Evolutionary conservation across 2,888 invertebrate species (phyloP), one percentile per base, ranked within the genome.

Genomic region (Eledona agricola): DNA sequence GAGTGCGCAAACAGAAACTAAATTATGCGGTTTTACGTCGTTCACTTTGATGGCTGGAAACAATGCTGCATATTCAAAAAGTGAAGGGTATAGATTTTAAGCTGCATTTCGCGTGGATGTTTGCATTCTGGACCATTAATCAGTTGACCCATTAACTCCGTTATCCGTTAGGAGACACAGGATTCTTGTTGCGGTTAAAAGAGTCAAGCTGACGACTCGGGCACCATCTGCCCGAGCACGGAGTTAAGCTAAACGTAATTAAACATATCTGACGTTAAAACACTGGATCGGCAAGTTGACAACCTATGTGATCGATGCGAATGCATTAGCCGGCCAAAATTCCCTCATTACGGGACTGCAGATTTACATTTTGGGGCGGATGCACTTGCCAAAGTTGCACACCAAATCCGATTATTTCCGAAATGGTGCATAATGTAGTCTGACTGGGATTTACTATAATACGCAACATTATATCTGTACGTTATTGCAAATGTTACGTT

Each of bases 191-290:
- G 53, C 35, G 49, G 49, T 49, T 31, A 13, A 28, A 25, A 31
- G 40, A 51, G 55, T 55, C 55, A 55, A 37, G 40, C 55, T 55
- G 38, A 50, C 55, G 53, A 40, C 35, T 45, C n/a, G 37, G 20
- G 47, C 43, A 55, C 53, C 58, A 60, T 46, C 58, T 59, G 60
- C 49, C 35, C 38, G 43, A 35, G 46, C 31, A 35, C 31, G 25
- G 29, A 35, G 17, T 55, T 62, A 62, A 62, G 58, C 60, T 54
- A 43, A 52, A 53, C 51, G 63, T 64, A 64, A 66, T 65, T 66
- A 66, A 66, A 65, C 62, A 64, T 63, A 65, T 65, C 64, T 63
- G 64, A 57, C 55, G 59, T 64, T 65, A 61, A 59, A 58, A 54
- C 50, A 43, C 49, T 46, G 55, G 59, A 60, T 63, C 59, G 61